A percentile compares a stretch with the other conserved stretches of the same genome.
phyloP scores from a whole-genome alignment of 2,797 vertebrate species.

The Enteromius radiatus region DNA sequence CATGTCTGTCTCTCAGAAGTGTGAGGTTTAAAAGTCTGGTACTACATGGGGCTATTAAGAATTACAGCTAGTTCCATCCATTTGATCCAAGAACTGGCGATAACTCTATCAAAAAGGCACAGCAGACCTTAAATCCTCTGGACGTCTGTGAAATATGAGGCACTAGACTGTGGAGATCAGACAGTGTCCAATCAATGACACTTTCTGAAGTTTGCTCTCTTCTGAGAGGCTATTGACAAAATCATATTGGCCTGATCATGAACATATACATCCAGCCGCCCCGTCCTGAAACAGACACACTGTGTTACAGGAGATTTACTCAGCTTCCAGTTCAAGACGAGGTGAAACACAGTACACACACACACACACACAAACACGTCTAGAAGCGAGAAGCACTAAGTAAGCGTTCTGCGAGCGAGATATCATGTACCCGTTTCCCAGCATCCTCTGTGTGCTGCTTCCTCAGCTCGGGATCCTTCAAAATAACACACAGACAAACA shows the following conservation, averaged over 20 bases:
- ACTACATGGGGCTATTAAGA: background rate
- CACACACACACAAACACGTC: conserved; percentile 9
- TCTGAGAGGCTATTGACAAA: conserved; percentile 16
- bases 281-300: background rate
- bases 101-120: conserved; percentile 10
- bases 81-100: background rate
- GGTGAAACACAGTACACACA: background rate
- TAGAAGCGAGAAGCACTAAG: conserved; percentile 8
- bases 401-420: conserved; percentile 57
- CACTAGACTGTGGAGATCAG: background rate
- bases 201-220: conserved; percentile 22
- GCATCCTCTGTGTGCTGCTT: conserved; percentile 67
- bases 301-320: background rate
- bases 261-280: background rate
- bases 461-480: conserved; percentile 61
- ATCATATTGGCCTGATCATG: background rate
- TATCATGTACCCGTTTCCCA: conserved; percentile 68
- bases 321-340: background rate
- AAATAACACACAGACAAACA: conserved; percentile 48
- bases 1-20: too few relatives aligned
- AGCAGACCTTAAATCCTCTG: conserved; percentile 8
- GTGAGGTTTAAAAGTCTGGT: background rate
- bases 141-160: background rate
- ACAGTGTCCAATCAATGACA: conserved; percentile 2
- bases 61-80: background rate